Conservation (phyloP, 2,888 invertebrate species). For the Catocala nupta region DNA sequence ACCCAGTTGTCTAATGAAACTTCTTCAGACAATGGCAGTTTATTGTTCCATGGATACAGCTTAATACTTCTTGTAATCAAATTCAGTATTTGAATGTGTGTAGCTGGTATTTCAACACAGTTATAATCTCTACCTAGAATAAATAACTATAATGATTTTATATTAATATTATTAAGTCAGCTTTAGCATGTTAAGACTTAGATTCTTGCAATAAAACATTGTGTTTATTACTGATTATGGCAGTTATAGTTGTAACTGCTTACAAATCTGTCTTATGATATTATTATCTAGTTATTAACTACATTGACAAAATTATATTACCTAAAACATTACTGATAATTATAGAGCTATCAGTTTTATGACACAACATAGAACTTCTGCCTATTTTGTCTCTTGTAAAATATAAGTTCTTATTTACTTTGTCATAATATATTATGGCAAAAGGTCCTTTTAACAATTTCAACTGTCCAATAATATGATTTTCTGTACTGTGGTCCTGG, state of each 20-base stretch:
- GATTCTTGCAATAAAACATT: too few relatives aligned
- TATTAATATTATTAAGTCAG: too few relatives aligned
- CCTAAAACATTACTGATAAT: conserved; percentile 87
- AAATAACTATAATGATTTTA: background rate
- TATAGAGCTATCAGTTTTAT: conserved; percentile 73
- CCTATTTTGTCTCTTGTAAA: conserved; percentile 96
- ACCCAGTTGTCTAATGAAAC: conserved; percentile 65
- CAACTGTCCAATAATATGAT: conserved; percentile 80
- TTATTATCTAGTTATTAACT: too few relatives aligned
- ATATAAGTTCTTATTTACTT: conserved; percentile 87
- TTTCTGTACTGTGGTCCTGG: conserved; percentile 53
- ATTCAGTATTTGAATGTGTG: conserved; percentile 87
- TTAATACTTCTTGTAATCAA: conserved; percentile 65
- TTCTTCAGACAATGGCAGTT: conserved; percentile 53
- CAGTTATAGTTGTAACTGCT: too few relatives aligned
- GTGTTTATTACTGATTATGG: too few relatives aligned
- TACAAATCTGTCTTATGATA: too few relatives aligned
- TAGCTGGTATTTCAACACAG: conserved; percentile 89
- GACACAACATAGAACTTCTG: conserved; percentile 93
- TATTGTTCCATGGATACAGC: conserved; percentile 68
- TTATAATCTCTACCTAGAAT: conserved; percentile 75
- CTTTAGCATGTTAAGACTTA: too few relatives aligned
- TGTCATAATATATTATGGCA: conserved; percentile 92
- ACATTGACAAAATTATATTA: conserved; percentile 43
- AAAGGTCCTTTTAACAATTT: conserved; percentile 92